A percentile compares a stretch with the other conserved stretches of the same genome.
These are phyloP conservation scores for Molorchus minor DNA, from an alignment of 2,888 invertebrate species.

Conservation along the genomic window DNA sequence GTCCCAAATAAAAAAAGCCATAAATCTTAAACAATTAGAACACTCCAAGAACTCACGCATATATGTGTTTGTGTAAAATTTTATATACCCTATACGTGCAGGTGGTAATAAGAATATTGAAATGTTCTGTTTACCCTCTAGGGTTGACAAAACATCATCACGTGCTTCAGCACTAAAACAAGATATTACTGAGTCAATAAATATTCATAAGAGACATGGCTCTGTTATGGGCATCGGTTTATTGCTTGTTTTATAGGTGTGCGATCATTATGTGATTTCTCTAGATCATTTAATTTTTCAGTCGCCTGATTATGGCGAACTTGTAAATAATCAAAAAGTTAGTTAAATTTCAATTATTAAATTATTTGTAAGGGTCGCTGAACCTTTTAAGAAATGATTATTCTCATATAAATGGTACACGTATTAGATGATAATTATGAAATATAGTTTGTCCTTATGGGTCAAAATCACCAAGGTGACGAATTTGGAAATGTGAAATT, in stretches of 20 bases:
- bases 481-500: too few relatives aligned
- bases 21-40: neutral
- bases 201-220: conserved; percentile 30
- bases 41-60: conserved; percentile 12
- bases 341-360: neutral
- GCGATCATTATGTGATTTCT: neutral
- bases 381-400: neutral
- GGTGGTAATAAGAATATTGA: conserved; percentile 39
- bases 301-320: conserved; percentile 1
- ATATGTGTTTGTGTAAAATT: conserved; percentile 4
- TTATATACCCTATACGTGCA: conserved; percentile 22
- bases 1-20: too few relatives aligned
- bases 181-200: conserved; percentile 37
- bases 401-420: too few relatives aligned
- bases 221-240: conserved; percentile 7
- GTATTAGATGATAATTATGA: too few relatives aligned
- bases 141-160: conserved; percentile 29
- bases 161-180: conserved; percentile 37
- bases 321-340: neutral
- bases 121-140: conserved; percentile 34
- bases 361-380: neutral
- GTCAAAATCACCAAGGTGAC: too few relatives aligned
- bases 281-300: conserved; percentile 3
- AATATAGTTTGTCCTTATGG: too few relatives aligned
- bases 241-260: conserved; percentile 16